Evolutionary conservation across 2,113 vertebrate species (phyloP).

Genomic region (Crotalus tigris): DNA sequence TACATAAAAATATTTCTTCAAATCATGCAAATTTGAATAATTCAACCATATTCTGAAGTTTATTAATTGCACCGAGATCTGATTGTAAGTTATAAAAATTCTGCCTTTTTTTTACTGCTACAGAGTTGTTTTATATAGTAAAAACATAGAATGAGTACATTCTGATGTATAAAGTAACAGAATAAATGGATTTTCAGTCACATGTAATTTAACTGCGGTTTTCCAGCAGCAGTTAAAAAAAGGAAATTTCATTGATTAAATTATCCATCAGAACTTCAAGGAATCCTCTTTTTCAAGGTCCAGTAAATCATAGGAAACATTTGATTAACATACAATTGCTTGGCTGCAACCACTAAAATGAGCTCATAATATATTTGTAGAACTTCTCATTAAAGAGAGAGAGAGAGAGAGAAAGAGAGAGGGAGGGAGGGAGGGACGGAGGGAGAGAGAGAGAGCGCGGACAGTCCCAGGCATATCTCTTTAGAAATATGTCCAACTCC

Average conservation of each 20-base stretch:
- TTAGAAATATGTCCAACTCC: background rate
- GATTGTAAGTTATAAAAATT: background rate
- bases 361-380: background rate
- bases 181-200: background rate
- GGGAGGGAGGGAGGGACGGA: background rate
- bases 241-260: background rate
- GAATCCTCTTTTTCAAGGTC: background rate
- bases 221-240: background rate
- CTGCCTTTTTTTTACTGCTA: background rate
- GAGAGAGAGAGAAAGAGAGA: no score
- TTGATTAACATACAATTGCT: background rate
- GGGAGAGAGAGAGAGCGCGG: no score
- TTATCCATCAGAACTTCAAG: background rate
- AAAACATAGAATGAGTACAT: background rate
- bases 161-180: background rate
- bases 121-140: background rate
- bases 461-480: background rate
- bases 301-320: background rate
- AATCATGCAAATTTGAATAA: background rate
- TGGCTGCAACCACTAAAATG: background rate
- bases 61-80: background rate
- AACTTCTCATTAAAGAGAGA: background rate
- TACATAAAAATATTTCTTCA: background rate
- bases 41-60: background rate
- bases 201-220: background rate